Evolutionary conservation across 2,113 vertebrate genomes (phyloP).

Genomic region (Myotis brandtii): DNA sequence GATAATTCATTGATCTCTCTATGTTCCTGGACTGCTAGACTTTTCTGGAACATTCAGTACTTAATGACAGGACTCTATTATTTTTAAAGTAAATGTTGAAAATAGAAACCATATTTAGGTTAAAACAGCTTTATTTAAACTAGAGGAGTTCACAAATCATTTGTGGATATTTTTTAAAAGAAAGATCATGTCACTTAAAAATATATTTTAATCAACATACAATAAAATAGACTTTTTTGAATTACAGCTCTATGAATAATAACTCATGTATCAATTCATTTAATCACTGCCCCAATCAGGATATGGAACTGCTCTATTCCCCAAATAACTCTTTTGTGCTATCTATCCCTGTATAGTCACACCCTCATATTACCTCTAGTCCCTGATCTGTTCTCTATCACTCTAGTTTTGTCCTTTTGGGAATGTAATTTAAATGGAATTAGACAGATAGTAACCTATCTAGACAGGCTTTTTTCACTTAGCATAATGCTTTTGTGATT

Average conservation of each 20-base stretch:
- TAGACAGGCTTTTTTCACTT: neutral
- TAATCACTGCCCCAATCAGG: neutral
- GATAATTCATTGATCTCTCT: conserved; percentile 68
- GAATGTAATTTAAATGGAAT: neutral
- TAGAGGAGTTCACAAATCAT: neutral
- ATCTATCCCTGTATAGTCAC: neutral
- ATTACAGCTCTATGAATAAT: neutral
- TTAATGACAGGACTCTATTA: conserved; percentile 50
- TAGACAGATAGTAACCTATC: neutral
- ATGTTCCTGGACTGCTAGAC: conserved; percentile 9
- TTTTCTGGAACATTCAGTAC: conserved; percentile 66
- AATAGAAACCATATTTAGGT: conserved; percentile 69
- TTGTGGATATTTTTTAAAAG: neutral
- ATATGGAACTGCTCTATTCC: neutral
- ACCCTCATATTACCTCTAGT: neutral
- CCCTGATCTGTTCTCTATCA: neutral
- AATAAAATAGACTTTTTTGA: neutral
- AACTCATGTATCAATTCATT: neutral
- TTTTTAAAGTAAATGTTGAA: conserved; percentile 67
- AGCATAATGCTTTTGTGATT: neutral
- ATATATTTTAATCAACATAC: neutral
- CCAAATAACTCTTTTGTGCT: neutral
- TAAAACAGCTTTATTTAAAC: conserved; percentile 64
- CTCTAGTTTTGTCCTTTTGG: neutral
- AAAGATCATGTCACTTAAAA: neutral